A percentile compares a stretch with the other conserved stretches of the same genome.
These are phyloP conservation scores for Antheraea yamamai DNA, from an alignment of 2,888 invertebrate genomes.

Conservation along the genomic window DNA sequence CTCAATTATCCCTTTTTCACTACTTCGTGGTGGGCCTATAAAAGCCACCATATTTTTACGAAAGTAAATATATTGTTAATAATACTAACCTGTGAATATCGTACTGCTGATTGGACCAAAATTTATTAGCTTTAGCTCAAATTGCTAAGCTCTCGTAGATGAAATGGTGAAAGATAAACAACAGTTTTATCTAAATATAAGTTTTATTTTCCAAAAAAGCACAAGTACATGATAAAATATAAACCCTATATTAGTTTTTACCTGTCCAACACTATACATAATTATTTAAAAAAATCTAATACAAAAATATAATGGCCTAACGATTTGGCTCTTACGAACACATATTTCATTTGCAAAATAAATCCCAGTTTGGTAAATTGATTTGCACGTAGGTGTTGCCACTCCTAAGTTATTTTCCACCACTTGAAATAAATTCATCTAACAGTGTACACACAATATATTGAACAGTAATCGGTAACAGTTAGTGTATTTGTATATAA, in stretches of 20 bases:
- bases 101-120: too few relatives aligned
- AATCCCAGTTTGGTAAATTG: not conserved
- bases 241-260: not conserved
- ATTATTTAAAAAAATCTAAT: slow-evolving; percentile 6
- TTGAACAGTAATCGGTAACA: not conserved
- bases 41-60: too few relatives aligned
- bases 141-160: not conserved
- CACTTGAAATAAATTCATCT: not conserved
- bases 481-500: slow-evolving; percentile 11
- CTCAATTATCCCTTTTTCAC: too few relatives aligned
- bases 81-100: too few relatives aligned
- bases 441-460: not conserved
- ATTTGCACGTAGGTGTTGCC: not conserved
- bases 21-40: too few relatives aligned
- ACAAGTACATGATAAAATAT: slow-evolving; percentile 28
- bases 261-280: not conserved
- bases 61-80: too few relatives aligned
- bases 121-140: too few relatives aligned
- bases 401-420: not conserved
- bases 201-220: slow-evolving; percentile 40
- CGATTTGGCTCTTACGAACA: slow-evolving; percentile 38
- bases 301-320: slow-evolving; percentile 19
- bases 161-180: slow-evolving; percentile 6
- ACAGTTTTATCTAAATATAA: slow-evolving; percentile 29
- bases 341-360: slow-evolving; percentile 24